These are phyloP conservation scores for Caranx melampygus DNA, from an alignment of 2,113 vertebrate species.

Conservation along the genomic window DNA sequence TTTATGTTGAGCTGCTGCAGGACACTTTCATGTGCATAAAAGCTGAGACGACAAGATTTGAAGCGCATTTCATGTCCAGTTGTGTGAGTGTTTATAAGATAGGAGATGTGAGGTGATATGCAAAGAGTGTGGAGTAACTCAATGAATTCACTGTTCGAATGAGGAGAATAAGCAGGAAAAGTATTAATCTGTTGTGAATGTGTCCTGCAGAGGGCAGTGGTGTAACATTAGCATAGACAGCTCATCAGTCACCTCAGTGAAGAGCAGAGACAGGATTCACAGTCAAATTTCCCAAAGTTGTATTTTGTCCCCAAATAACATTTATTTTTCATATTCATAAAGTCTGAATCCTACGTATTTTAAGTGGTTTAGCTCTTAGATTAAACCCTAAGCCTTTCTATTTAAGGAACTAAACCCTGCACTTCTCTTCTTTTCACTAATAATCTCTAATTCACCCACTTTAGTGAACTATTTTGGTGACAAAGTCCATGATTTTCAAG, in stretches of 20 bases:
- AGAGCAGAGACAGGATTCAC: neutral
- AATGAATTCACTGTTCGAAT: neutral
- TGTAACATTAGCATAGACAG: conserved; percentile 20
- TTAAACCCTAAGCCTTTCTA: conserved; percentile 50
- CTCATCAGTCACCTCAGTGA: neutral
- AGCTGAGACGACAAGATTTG: neutral
- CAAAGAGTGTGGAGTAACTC: neutral
- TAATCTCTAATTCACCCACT: conserved; percentile 59
- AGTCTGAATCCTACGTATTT: conserved; percentile 26
- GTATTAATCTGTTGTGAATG: neutral
- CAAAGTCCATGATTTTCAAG: conserved; percentile 38
- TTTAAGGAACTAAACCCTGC: conserved; percentile 36
- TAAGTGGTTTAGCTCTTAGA: conserved; percentile 22
- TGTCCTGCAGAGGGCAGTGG: conserved; percentile 66
- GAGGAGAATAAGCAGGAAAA: neutral
- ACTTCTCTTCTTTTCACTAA: conserved; percentile 7
- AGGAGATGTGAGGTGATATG: neutral
- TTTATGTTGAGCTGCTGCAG: neutral
- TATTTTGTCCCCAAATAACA: conserved; percentile 39
- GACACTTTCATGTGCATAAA: neutral
- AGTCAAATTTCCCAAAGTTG: conserved; percentile 20
- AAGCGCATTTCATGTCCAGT: neutral
- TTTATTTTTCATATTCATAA: conserved; percentile 34
- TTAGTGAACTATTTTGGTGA: conserved; percentile 47
- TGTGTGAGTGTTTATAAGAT: neutral